Evolutionary conservation across 2,797 vertebrate species (phyloP).

Genomic region (Buphagus erythrorhynchus): DNA sequence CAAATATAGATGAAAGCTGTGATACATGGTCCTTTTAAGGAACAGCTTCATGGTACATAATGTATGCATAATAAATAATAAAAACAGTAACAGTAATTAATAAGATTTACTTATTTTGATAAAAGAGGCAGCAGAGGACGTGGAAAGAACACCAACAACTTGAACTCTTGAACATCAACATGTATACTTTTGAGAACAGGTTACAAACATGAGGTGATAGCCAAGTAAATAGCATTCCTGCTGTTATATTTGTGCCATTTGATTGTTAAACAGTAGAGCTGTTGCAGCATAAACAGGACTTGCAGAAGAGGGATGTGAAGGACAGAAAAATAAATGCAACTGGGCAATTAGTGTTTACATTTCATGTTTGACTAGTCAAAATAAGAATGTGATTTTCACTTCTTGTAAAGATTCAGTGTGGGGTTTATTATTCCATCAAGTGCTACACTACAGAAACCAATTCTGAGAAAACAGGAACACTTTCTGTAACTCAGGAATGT

Average conservation of each 20-base stretch:
- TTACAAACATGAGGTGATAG: background rate
- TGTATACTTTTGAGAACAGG: background rate
- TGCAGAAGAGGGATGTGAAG: background rate
- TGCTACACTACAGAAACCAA: slow-evolving; percentile 73
- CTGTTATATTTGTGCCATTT: background rate
- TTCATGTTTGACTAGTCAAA: background rate
- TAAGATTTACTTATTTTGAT: background rate
- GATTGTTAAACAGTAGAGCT: background rate
- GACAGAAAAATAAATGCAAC: background rate
- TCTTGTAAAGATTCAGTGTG: background rate
- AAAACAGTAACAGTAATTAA: background rate
- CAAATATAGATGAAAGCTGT: background rate
- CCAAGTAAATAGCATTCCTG: background rate
- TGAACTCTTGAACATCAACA: background rate
- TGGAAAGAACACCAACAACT: background rate
- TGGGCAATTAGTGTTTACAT: background rate
- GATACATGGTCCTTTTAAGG: background rate
- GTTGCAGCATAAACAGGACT: background rate
- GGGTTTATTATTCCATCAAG: slow-evolving; percentile 78
- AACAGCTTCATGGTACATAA: background rate
- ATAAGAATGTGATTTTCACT: slow-evolving; percentile 14
- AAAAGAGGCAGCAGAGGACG: background rate
- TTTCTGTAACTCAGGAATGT: slow-evolving; percentile 58
- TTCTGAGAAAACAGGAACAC: slow-evolving; percentile 64
- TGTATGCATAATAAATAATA: background rate